A percentile compares a stretch with the other conserved stretches of the same genome.
Conservation (phyloP, 1,140 invertebrate species). For the Aleiodes sp. region DNA sequence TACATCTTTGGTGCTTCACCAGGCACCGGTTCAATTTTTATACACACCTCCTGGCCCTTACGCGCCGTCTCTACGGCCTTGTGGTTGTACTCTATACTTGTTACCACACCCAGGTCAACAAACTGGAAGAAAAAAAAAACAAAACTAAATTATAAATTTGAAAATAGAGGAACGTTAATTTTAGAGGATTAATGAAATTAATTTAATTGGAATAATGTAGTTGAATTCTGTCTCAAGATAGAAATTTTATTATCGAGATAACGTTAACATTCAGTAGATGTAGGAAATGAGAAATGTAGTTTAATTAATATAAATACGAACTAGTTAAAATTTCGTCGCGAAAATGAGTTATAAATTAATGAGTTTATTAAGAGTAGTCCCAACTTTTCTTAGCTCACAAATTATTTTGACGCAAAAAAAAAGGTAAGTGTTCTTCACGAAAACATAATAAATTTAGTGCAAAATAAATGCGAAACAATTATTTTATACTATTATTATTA, state of each 20-base stretch:
- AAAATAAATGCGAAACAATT: not conserved
- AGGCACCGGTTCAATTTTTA: conserved; percentile 96
- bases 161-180: not conserved
- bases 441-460: too few relatives aligned
- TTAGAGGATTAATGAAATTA: not conserved
- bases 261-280: not conserved
- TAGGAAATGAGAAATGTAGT: not conserved
- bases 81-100: conserved; percentile 92
- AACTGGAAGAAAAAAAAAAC: conserved; percentile 74
- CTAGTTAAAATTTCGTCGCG: not conserved
- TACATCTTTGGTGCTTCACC: conserved; percentile 98
- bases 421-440: too few relatives aligned
- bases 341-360: too few relatives aligned
- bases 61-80: conserved; percentile 91
- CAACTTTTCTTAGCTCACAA: too few relatives aligned
- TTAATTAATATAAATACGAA: not conserved
- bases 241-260: not conserved
- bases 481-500: not conserved
- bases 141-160: conserved; percentile 18
- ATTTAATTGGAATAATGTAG: not conserved
- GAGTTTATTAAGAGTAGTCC: too few relatives aligned
- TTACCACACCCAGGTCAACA: conserved; percentile 93
- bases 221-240: not conserved
- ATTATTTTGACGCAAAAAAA: too few relatives aligned
- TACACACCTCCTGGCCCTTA: conserved; percentile 97